These are phyloP conservation scores for Clistopyga incitator DNA, from an alignment of 2,888 invertebrate species.

Conservation along the genomic window DNA sequence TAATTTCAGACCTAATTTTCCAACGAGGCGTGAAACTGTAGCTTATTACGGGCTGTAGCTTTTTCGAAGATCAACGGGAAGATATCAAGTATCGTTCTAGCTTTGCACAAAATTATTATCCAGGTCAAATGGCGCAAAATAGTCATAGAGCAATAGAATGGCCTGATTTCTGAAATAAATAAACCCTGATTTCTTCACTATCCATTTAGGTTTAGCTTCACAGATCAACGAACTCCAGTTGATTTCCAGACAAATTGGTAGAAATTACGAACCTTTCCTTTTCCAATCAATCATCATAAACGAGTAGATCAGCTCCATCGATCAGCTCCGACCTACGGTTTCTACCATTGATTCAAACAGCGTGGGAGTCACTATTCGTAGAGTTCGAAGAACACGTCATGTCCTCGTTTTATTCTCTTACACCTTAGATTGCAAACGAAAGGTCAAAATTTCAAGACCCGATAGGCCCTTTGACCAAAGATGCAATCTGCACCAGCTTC, in stretches of 20 bases:
- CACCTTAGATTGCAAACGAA: neutral
- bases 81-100: neutral
- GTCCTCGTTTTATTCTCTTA: neutral
- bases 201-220: neutral
- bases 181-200: neutral
- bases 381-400: neutral
- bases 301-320: neutral
- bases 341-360: neutral
- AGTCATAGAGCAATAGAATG: neutral
- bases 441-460: conserved; percentile 8
- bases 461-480: conserved; percentile 6
- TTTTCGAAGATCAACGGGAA: neutral
- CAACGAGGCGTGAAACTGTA: conserved; percentile 40
- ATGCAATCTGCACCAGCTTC: conserved; percentile 41
- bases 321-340: neutral
- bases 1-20: conserved; percentile 58
- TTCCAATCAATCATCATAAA: neutral
- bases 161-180: neutral
- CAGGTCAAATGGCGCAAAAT: neutral
- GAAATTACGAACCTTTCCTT: neutral
- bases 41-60: neutral
- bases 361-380: neutral
- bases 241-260: no score
- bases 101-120: neutral
- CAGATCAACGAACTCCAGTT: no score